Base-by-base conservation (phyloP, 2,797 vertebrate species). In the Sebastes alutus region DNA sequence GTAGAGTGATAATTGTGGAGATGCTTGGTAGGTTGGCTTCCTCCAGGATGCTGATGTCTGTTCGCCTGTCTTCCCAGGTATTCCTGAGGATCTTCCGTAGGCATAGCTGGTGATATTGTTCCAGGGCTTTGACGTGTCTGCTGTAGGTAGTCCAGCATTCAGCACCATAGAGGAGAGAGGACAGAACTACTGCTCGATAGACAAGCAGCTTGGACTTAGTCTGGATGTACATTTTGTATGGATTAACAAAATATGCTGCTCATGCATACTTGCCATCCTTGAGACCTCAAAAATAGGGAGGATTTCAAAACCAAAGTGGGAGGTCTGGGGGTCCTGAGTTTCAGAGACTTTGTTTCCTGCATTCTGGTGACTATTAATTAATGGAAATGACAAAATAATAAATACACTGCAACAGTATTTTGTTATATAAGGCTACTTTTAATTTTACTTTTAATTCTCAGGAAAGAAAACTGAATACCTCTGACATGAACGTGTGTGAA, bases 251-350 rank as follows among this genome's bases (percentile, higher is more conserved):
- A 46, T 46, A 46, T 38, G 35, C 5, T 38, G 35, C 12, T 38
- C 0, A 38, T 14, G 35, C 35, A 38, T 38, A 38, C 0, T 38
- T 38, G 35, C 35, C 35, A 38, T 2, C 35, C 35, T 38, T 38
- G 35, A 38, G 35, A 38, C 0, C 12, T 38, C 0, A 38, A 38
- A 38, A 38, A 38, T 38, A 38, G 35, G 35, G 1, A 1, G 35
- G 35, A 38, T 38, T 38, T 38, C 35, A 38, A 14, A 38, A 38
- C 35, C 35, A 38, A 38, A 38, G 13, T 38, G 35, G 13, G 5
- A 0, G 2, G 0, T 38, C 13, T 14, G 5, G 35, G 35, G 35
- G 35, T 38, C 5, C 1, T 14, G 35, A 38, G 35, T 14, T 38
- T 38, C 35, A 38, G 35, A 38, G 12, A 38, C 35, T 38, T 38